Conservation (phyloP, 1,140 invertebrate species). For the Brachionus manjavacas region DNA sequence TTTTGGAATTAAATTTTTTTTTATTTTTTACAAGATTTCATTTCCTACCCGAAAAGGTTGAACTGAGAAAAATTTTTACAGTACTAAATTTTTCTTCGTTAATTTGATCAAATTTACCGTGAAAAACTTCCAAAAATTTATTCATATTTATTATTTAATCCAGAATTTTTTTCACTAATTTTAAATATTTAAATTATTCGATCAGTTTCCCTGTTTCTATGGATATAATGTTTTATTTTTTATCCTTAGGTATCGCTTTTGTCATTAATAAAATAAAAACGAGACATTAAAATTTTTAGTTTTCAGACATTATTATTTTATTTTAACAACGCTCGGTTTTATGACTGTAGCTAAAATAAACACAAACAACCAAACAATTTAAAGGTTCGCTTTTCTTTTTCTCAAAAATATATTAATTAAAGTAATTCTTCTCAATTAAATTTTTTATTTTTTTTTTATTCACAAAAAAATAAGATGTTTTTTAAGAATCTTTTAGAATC, state of each 20-base stretch:
- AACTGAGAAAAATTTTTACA: conserved; percentile 29
- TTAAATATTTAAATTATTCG: neutral
- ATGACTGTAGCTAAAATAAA: too few species aligned
- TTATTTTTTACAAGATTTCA: neutral
- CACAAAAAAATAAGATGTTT: too few species aligned
- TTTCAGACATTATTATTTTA: neutral
- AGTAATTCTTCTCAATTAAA: too few species aligned
- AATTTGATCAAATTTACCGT: neutral
- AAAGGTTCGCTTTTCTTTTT: too few species aligned
- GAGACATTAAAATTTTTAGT: neutral
- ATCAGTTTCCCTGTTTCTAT: neutral
- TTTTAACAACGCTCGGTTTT: too few species aligned
- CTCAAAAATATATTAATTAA: too few species aligned
- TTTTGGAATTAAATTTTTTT: neutral
- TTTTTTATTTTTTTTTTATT: too few species aligned
- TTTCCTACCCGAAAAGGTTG: conserved; percentile 38
- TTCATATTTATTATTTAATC: neutral
- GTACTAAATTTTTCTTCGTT: neutral
- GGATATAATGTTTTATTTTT: neutral
- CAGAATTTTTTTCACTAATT: too few species aligned
- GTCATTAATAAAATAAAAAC: neutral
- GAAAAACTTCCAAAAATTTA: neutral
- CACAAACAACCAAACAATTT: too few species aligned
- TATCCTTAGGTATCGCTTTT: too few species aligned
- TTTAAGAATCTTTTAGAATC: too few species aligned